Evolutionary conservation across 2,797 vertebrate species (phyloP).

Genomic region (Jordanella pulchra): DNA sequence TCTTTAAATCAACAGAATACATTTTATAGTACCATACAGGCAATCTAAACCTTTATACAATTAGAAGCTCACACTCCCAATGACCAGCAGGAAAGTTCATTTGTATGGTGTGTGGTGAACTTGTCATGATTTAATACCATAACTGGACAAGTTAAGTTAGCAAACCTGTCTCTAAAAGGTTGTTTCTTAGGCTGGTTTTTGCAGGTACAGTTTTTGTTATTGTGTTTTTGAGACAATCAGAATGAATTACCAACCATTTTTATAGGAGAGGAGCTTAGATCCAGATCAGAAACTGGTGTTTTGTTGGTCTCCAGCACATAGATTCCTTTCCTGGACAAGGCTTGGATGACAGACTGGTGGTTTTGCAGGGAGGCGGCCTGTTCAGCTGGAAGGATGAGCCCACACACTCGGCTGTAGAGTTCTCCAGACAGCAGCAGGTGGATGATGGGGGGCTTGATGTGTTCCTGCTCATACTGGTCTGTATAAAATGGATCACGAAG

Average conservation of each 20-base stretch:
- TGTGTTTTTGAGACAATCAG: not conserved
- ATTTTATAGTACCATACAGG: not conserved
- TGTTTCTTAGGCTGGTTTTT: not conserved
- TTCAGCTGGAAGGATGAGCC: constrained; percentile 89
- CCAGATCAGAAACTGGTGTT: constrained; percentile 85
- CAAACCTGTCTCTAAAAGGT: too few relatives aligned
- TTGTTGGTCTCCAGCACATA: constrained; percentile 91
- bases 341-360: constrained; percentile 91
- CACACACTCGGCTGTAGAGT: constrained; percentile 91
- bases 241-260: constrained; percentile 87
- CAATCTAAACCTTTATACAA: not conserved
- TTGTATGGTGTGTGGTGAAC: too few relatives aligned
- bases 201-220: not conserved
- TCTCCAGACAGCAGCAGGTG: constrained; percentile 90
- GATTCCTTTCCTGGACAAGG: constrained; percentile 90
- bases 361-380: constrained; percentile 86
- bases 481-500: constrained; percentile 93
- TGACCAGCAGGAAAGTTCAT: too few relatives aligned
- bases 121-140: too few relatives aligned
- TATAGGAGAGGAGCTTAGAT: constrained; percentile 88
- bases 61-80: not conserved
- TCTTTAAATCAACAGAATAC: not conserved
- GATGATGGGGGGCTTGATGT: constrained; percentile 93
- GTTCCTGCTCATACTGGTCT: constrained; percentile 96
- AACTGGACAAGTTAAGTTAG: too few relatives aligned